A percentile compares a stretch with the other conserved stretches of the same genome.
These are phyloP conservation scores for Zygogramma bicolorata DNA, from an alignment of 2,888 invertebrate genomes.

Conservation along the genomic window DNA sequence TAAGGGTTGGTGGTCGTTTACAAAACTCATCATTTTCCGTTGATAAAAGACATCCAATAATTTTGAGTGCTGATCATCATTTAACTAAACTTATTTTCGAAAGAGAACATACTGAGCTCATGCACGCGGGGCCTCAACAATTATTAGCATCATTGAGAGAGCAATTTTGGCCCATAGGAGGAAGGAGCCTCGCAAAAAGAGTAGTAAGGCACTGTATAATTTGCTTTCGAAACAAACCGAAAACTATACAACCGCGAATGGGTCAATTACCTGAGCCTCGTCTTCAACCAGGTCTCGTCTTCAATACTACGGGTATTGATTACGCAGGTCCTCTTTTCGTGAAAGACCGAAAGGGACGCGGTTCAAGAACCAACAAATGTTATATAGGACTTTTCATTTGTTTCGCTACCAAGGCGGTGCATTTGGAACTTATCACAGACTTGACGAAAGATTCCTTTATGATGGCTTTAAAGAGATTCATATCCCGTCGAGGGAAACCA, in stretches of 20 bases:
- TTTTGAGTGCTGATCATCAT: conserved; percentile 4
- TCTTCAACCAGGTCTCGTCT: neutral
- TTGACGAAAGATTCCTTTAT: conserved; percentile 18
- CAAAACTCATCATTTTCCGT: neutral
- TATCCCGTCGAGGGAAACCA: conserved; percentile 24
- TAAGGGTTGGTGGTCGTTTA: conserved; percentile 26
- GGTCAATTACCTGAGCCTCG: neutral
- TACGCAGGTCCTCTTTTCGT: neutral
- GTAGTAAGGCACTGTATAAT: neutral
- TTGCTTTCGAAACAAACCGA: conserved; percentile 18
- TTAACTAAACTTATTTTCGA: conserved; percentile 13
- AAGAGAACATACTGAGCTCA: conserved; percentile 3
- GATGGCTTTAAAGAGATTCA: conserved; percentile 21
- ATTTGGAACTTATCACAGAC: conserved; percentile 26
- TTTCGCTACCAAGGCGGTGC: conserved; percentile 29
- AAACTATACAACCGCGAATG: conserved; percentile 13
- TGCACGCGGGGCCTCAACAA: neutral
- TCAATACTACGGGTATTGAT: neutral
- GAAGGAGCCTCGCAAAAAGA: conserved; percentile 11
- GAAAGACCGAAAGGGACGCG: neutral
- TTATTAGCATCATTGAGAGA: conserved; percentile 13
- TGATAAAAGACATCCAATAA: conserved; percentile 14
- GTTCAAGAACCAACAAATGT: neutral
- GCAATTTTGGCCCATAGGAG: conserved; percentile 8
- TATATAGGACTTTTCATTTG: conserved; percentile 15